phyloP scores from a whole-genome alignment of 2,888 invertebrate species.

The Chalcosyrphus nemorum region DNA sequence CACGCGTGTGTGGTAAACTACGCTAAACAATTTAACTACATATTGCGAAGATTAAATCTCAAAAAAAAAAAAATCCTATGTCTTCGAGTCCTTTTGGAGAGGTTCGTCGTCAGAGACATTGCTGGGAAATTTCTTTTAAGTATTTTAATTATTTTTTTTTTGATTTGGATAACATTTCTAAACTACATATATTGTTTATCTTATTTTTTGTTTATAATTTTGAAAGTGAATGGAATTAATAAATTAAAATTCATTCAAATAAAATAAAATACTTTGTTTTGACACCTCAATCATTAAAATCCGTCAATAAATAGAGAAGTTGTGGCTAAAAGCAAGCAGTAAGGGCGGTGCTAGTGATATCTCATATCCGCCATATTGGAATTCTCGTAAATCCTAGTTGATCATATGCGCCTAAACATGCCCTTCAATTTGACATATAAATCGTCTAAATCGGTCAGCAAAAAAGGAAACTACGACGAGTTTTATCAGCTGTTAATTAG shows the following conservation, averaged over 20 bases:
- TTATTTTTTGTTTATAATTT: constrained; percentile 24
- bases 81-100: constrained; percentile 20
- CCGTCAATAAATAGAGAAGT: not conserved
- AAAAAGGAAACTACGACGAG: no score
- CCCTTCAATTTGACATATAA: no score
- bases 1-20: not conserved
- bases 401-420: no score
- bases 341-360: no score
- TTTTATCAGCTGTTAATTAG: no score
- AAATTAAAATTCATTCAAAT: constrained; percentile 32
- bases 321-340: not conserved
- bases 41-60: not conserved
- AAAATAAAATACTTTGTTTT: not conserved
- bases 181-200: constrained; percentile 23
- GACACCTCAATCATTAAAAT: not conserved
- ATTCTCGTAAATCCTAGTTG: no score
- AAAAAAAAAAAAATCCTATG: constrained; percentile 21
- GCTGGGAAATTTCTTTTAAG: constrained; percentile 12
- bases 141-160: constrained; percentile 35
- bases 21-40: not conserved
- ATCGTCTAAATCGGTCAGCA: no score
- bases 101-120: constrained; percentile 8
- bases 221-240: constrained; percentile 24
- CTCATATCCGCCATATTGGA: no score
- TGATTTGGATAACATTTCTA: not conserved